A percentile compares a stretch with the other conserved stretches of the same genome.
These are phyloP conservation scores for Drosophila lacicola DNA, from an alignment of 2,888 invertebrate species.

Conservation along the genomic window DNA sequence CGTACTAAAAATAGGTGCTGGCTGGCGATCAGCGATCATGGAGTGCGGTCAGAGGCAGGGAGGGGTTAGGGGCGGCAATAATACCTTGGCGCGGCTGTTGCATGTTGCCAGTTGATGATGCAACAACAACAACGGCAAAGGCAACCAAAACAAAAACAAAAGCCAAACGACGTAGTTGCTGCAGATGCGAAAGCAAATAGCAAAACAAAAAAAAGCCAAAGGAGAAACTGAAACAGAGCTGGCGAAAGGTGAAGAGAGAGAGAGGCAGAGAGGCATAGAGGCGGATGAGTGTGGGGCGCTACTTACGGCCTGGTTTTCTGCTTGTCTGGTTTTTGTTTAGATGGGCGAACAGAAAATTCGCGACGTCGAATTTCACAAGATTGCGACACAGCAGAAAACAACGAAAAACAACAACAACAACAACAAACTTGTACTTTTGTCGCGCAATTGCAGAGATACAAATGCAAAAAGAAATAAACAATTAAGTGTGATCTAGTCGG, in stretches of 20 bases:
- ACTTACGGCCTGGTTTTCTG: slow-evolving; percentile 45
- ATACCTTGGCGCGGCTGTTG: slow-evolving; percentile 57
- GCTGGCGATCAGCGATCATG: slow-evolving; percentile 33
- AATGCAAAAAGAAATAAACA: slow-evolving; percentile 13
- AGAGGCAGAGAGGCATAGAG: neutral
- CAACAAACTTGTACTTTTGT: slow-evolving; percentile 64
- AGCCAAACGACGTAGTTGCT: slow-evolving; percentile 57
- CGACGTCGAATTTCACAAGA: slow-evolving; percentile 73
- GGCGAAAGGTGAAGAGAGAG: neutral
- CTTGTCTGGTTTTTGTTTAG: slow-evolving; percentile 50
- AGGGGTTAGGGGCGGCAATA: slow-evolving; percentile 11
- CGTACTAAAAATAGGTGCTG: slow-evolving; percentile 67
- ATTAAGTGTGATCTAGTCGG: neutral
- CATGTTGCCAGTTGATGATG: slow-evolving; percentile 66
- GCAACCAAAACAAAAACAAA: slow-evolving; percentile 33
- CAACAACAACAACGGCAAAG: slow-evolving; percentile 51
- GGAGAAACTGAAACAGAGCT: slow-evolving; percentile 19
- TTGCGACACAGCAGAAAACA: slow-evolving; percentile 50
- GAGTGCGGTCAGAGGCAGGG: neutral
- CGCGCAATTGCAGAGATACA: slow-evolving; percentile 63
- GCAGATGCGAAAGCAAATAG: slow-evolving; percentile 65
- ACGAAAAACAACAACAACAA: slow-evolving; percentile 14
- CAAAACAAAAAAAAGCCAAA: slow-evolving; percentile 53
- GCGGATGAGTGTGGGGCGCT: slow-evolving; percentile 28
- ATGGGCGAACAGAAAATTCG: slow-evolving; percentile 67